These are phyloP conservation scores for Ochotona curzoniae DNA, from an alignment of 2,113 vertebrate species.

Conservation along the genomic window DNA sequence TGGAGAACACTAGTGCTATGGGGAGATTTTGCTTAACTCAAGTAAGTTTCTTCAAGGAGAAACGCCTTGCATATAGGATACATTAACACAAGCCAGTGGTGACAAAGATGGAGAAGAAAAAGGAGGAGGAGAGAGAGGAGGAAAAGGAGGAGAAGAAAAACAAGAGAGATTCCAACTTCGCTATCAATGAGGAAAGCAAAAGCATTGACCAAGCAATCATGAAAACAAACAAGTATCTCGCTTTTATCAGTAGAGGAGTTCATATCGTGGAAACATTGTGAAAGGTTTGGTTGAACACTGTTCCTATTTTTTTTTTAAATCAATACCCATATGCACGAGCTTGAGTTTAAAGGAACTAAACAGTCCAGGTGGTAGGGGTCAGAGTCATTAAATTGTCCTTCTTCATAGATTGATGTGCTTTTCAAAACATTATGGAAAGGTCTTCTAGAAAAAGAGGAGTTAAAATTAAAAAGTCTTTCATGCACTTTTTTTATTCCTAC, in stretches of 20 bases:
- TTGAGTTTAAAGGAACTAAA: constrained; percentile 47
- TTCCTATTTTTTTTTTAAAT: neutral
- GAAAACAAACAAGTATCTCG: constrained; percentile 16
- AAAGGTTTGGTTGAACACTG: constrained; percentile 10
- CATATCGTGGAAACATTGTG: constrained; percentile 23
- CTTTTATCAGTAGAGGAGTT: neutral
- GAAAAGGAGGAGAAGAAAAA: neutral
- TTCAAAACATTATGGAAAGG: neutral
- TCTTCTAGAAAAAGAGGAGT: constrained; percentile 20
- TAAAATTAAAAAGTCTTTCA: constrained; percentile 21
- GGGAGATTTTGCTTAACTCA: neutral
- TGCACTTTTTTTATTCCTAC: neutral
- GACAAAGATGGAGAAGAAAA: neutral
- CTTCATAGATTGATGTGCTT: neutral
- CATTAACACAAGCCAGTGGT: neutral
- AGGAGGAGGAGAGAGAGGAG: neutral
- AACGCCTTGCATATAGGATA: neutral
- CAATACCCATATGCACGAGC: neutral
- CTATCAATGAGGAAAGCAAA: neutral
- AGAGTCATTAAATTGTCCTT: neutral
- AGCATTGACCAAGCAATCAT: neutral
- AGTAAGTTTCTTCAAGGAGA: neutral
- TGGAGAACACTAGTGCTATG: no score
- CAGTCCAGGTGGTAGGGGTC: neutral
- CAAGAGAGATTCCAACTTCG: neutral